These are phyloP conservation scores for Diglossa brunneiventris DNA, from an alignment of 2,113 vertebrate genomes.

Conservation along the genomic window DNA sequence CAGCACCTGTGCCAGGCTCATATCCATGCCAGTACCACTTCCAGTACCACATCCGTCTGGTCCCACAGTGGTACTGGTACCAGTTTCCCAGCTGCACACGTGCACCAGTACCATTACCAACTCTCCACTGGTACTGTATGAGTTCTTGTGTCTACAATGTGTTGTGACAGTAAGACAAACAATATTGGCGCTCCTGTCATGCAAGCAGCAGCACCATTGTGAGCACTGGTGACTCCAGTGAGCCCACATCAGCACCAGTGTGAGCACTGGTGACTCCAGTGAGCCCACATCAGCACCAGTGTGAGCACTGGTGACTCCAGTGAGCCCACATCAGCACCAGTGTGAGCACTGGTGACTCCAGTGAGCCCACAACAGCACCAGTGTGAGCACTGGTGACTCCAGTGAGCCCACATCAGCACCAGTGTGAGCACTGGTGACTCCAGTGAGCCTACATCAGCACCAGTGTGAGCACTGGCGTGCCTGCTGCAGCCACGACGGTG, in stretches of 20 bases:
- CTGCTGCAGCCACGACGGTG: not conserved
- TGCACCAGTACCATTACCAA: not conserved
- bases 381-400: too few relatives aligned
- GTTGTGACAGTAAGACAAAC: not conserved
- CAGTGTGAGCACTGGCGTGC: not conserved
- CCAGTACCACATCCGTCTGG: not conserved
- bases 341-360: not conserved
- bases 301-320: not conserved
- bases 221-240: not conserved
- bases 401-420: not conserved
- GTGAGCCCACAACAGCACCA: too few relatives aligned
- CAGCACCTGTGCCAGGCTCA: not conserved
- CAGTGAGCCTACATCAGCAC: not conserved
- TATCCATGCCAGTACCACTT: not conserved
- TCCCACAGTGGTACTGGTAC: not conserved
- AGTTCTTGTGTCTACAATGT: not conserved
- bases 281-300: too few relatives aligned
- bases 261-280: too few relatives aligned
- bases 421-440: not conserved
- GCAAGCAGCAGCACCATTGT: not conserved
- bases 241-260: rapidly evolving
- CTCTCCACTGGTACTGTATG: not conserved
- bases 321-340: not conserved
- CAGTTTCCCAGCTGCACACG: not conserved
- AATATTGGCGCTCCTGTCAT: not conserved